Base-by-base conservation (phyloP, 2,113 vertebrate species). In the Myotis yumanensis region DNA sequence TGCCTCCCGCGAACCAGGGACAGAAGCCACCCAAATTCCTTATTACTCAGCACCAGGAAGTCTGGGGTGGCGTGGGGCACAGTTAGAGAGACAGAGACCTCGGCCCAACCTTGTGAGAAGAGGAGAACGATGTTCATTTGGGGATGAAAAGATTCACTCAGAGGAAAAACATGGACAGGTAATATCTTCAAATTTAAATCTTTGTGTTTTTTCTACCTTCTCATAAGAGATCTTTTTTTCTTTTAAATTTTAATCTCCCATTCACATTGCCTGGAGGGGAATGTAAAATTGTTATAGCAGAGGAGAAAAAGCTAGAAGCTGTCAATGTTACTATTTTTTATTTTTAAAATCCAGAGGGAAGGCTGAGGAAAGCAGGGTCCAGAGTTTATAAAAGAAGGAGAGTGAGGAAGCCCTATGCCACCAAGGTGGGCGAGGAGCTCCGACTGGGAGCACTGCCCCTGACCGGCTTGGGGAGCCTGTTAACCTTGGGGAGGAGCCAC, bases 161-260 rank as follows among this genome's bases (percentile, higher is more conserved):
- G 30, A 64, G 35, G 62, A 77, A 77, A 30, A 54, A 54, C 0
- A 2, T 64, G 57, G 32, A 71, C 32, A 90, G 79, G 64, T 20
- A 69, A 22, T 71, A 85, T 22, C 72, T 66, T 48, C 48, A 76
- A 89, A 62, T 37, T 54, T 87, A 87, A 94, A 48, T 59, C 66
- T 79, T 69, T 3, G 8, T 86, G 46, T 89, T 71, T 87, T 62
- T 15, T 59, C 48, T 48, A 72, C 51, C 28, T 96, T 82, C 75
- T 69, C 69, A 35, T 37, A 64, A 91, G 69, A 94, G 46, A 57
- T 7, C 0, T 51, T n/a, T 81, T 79, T 48, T 43, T 40, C 11
- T 4, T 6, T 59, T 59, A 59, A 51, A 59, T 59, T 62, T 62
- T 62, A 32, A 76, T 90, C 81, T 93, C n/a, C 28, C 4, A 2